These are phyloP conservation scores for Stegostoma tigrinum DNA, from an alignment of 2,113 vertebrate genomes.

Conservation along the genomic window DNA sequence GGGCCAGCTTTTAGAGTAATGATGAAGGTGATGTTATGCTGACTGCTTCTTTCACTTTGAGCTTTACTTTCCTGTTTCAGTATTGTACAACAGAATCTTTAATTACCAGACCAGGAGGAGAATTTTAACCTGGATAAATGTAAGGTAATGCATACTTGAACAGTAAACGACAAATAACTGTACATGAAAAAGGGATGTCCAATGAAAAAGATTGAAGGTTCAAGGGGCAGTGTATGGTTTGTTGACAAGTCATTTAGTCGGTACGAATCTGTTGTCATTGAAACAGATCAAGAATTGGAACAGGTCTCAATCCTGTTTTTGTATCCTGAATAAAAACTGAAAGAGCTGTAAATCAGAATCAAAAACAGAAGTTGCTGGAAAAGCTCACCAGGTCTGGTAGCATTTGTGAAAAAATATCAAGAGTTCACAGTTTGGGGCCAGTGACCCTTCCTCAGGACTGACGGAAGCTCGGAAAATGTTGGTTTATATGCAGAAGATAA, in stretches of 20 bases:
- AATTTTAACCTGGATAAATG: neutral
- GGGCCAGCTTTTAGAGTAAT: neutral
- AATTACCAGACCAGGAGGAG: neutral
- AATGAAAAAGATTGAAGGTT: neutral
- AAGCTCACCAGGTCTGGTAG: too few relatives aligned
- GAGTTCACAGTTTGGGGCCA: too few relatives aligned
- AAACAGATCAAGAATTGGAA: neutral
- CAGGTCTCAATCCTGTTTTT: neutral
- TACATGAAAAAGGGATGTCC: neutral
- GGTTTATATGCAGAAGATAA: too few relatives aligned
- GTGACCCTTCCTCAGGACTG: too few relatives aligned
- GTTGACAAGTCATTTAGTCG: neutral
- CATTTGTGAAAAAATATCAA: too few relatives aligned
- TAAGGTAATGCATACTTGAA: neutral
- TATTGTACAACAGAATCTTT: conserved; percentile 2
- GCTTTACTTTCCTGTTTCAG: neutral
- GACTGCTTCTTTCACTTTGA: neutral
- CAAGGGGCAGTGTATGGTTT: neutral
- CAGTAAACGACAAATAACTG: neutral
- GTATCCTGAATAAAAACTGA: neutral
- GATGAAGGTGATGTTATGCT: neutral
- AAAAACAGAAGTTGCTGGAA: too few relatives aligned
- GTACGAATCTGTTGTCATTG: neutral
- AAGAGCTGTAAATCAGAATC: too few relatives aligned
- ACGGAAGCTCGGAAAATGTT: too few relatives aligned